Base-by-base conservation (phyloP, 1,140 invertebrate species). In the Drosophila repletoides region DNA sequence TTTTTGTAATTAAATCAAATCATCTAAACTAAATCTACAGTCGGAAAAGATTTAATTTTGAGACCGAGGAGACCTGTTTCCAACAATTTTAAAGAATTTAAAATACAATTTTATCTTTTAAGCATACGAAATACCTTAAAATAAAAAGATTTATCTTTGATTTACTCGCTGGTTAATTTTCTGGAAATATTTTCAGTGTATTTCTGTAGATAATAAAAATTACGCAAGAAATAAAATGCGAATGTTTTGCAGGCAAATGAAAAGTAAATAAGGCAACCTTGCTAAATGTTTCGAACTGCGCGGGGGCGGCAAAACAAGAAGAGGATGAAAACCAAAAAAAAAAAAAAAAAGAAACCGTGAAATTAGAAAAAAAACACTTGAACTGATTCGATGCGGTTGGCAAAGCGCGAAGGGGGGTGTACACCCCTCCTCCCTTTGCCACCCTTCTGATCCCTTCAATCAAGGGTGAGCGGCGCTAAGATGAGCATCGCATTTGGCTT, bases 241-340 rank as follows among this genome's bases (percentile, higher is more conserved):
- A 24, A 33, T 81, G 60, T 84, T 84, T 84, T 63, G 74, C 69
- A 64, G 74, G 79, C 79, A 84, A 84, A 84, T 84, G 77, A 84
- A 86, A 86, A 84, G 79, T 84, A 84, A 84, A 84, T 86, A 84
- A 84, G 79, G 75, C 74, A 79, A 56, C 26, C 36, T 43, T 51
- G 55, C 51, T 28, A 56, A 72, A 72, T 41, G 41, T 28, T 33
- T 5, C 6, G 36, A 10, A 46, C 15, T 28, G 3, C n/a, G 3
- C 1, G 2, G 40, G 29, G 19, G 24, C 26, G 10, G 36, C 31
- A 7, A 15, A 9, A 40, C 38, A 63, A n/a, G n/a, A n/a, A n/a
- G n/a, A n/a, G n/a, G n/a, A n/a, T n/a, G n/a, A n/a, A n/a, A n/a
- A n/a, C n/a, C n/a, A 45, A 66, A 15, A 70, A 5, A 67, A 52